Conservation (phyloP, 2,888 invertebrate genomes). For the Amiota minor region DNA sequence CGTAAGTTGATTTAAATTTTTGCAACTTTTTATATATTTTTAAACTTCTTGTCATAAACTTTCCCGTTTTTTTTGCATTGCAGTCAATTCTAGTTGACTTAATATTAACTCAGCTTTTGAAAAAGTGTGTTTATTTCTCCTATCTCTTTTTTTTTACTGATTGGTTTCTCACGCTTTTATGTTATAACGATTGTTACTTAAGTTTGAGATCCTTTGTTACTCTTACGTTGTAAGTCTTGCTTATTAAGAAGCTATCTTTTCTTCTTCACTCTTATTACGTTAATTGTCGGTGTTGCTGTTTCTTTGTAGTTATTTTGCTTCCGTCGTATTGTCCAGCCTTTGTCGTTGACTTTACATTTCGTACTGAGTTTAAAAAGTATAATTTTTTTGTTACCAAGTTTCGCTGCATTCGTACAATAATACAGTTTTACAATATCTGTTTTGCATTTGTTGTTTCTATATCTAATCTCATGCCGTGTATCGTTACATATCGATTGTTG, state of each 20-base stretch:
- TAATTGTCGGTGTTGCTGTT: background rate
- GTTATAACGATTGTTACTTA: background rate
- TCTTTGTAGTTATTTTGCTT: slow-evolving; percentile 25
- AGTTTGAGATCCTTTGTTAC: background rate
- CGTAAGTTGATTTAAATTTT: background rate
- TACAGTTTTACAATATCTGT: background rate
- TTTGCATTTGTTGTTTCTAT: slow-evolving; percentile 12
- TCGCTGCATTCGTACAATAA: no score
- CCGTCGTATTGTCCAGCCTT: slow-evolving; percentile 36
- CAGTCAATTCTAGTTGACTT: background rate
- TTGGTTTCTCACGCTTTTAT: background rate
- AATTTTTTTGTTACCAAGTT: background rate
- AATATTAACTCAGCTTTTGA: no score
- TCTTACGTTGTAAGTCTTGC: background rate
- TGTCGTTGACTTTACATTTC: slow-evolving; percentile 57
- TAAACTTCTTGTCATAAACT: background rate
- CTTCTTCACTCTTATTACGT: slow-evolving; percentile 29
- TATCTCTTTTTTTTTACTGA: slow-evolving; percentile 22
- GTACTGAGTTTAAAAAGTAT: slow-evolving; percentile 48
- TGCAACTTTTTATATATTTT: slow-evolving; percentile 19
- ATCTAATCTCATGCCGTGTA: slow-evolving; percentile 1
- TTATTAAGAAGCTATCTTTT: slow-evolving; percentile 16
- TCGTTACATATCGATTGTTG: slow-evolving; percentile 50
- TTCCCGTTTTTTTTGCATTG: background rate
- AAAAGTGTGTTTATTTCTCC: background rate